Base-by-base conservation (phyloP, 1,140 invertebrate genomes). In the Globodera rostochiensis region DNA sequence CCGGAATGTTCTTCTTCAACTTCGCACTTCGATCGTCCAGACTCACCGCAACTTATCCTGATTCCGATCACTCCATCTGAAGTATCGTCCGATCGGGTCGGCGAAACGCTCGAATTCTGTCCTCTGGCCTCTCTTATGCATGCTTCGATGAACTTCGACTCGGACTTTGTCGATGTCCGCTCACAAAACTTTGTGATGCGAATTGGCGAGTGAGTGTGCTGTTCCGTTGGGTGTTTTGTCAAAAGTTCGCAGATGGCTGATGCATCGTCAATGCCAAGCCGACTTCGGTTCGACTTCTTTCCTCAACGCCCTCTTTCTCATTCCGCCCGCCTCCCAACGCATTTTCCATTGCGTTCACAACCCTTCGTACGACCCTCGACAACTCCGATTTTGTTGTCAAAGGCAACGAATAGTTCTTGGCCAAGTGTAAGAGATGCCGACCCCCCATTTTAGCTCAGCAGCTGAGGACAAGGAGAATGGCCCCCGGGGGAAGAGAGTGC, bases 291-390 rank as follows among this genome's bases (percentile, higher is more conserved):
- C 57, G 6, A 19, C 19, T n/a, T 15, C 77, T 21, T 88, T 88
- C 80, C 47, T 88, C n/a, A 50, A 82, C 8, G 46, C 69, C 4
- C 78, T 88, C 9, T 88, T 88, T 45, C 25, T 79, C 15, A 71
- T 71, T 13, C 76, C 80, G 15, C 21, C 85, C 5, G 79, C 87
- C 1, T 71, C 57, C 13, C 9, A 67, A 36, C 67, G 87, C 75
- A 73, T 88, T 15, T 46, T 83, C 25, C 15, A 60, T 5, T 88
- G 87, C 73, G 84, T 80, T 8, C 87, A 88, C 75, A 89, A 88
- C 80, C 87, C 87, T 25, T 87, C 86, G 13, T 84, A 81, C 46
- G 79, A 81, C 76, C 83, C 85, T 19, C n/a, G 73, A 36, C n/a
- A 60, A 57, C 25, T 86, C 46, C 49, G 75, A 64, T 77, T 45